Evolutionary conservation across 2,113 vertebrate species (phyloP), one percentile per base, ranked within the genome.

Genomic region (Cyphomyrus plagiostoma): DNA sequence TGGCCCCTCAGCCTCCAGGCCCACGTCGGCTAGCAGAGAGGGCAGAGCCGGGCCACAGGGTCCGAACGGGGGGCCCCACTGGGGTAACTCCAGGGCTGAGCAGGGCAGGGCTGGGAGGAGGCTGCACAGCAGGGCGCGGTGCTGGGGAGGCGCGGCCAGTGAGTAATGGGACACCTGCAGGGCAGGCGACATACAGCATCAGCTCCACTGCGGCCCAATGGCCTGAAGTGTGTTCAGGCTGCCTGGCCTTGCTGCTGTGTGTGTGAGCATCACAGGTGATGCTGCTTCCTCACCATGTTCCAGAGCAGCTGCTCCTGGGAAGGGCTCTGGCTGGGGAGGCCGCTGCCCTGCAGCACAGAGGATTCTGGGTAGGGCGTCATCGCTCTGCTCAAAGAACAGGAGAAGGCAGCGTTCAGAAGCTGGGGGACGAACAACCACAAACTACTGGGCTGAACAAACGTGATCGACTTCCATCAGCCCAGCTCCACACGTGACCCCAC

Each of bases 261-360:
- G n/a, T 35, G 9, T 30, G 66, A 19, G 50, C 74, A n/a, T 77
- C 49, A 50, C 66, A 88, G 80, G n/a, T 45, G 19, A 42, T 46
- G 48, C 19, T 30, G 39, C 84, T 26, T 49, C 30, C 80, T 85
- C 80, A 90, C 90, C 87, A 70, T 84, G 46, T 70, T 74, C 90
- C 90, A 90, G 53, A 66, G 13, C n/a, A 88, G 80, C 45, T 39
- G 56, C n/a, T 90, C 87, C 80, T 90, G 87, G 5, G 21, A 70
- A 2, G 30, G 87, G 87, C 56, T n/a, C 23, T 53, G 35, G 46
- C 62, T 46, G 23, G 45, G 45, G 35, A 17, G 80, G 9, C 39
- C 90, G 52, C 87, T 52, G 87, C 88, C 84, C 39, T 90, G 90
- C 21, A 85, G 84, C 53, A 88, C 87, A 39, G 90, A 62, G 46